Base-by-base conservation (phyloP, 2,113 vertebrate genomes). In the Datnioides undecimradiatus region DNA sequence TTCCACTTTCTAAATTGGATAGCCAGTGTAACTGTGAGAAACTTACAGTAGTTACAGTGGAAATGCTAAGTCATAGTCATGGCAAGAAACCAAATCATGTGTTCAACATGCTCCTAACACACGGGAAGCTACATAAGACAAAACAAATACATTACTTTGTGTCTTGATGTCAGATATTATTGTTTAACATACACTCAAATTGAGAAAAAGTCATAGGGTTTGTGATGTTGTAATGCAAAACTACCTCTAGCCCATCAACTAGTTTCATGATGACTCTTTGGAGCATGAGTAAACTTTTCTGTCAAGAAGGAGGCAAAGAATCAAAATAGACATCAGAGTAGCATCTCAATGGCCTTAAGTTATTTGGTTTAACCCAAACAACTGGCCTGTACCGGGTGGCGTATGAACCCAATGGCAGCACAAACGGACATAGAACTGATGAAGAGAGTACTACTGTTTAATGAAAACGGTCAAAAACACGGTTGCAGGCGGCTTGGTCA, bases 341-440 rank as follows among this genome's bases (percentile, higher is more conserved):
- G 72, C 63, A 69, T 82, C 83, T 76, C 48, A 3, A 55, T 69
- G 78, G 70, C 70, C 41, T 84, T 78, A 60, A 71, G 54, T 58
- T 66, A 66, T 91, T 83, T 79, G 66, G 90, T 91, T 90, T 84
- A 71, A 55, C 60, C n/a, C 34, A 59, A 73, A 54, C 21, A 36
- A 70, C 63, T 69, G 0, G 7, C 41, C n/a, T n/a, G n/a, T n/a
- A n/a, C n/a, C n/a, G n/a, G n/a, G n/a, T n/a, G n/a, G n/a, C n/a
- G n/a, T n/a, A n/a, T n/a, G n/a, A n/a, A n/a, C n/a, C n/a, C n/a
- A n/a, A n/a, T n/a, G n/a, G n/a, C n/a, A n/a, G n/a, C n/a, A n/a
- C n/a, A n/a, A n/a, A n/a, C n/a, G n/a, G n/a, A n/a, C n/a, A n/a
- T n/a, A n/a, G n/a, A n/a, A n/a, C n/a, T n/a, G n/a, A n/a, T n/a